A percentile compares a stretch with the other conserved stretches of the same genome.
Evolutionary conservation across 2,113 vertebrate genomes (phyloP).

Genomic region (Hystrix cristata): DNA sequence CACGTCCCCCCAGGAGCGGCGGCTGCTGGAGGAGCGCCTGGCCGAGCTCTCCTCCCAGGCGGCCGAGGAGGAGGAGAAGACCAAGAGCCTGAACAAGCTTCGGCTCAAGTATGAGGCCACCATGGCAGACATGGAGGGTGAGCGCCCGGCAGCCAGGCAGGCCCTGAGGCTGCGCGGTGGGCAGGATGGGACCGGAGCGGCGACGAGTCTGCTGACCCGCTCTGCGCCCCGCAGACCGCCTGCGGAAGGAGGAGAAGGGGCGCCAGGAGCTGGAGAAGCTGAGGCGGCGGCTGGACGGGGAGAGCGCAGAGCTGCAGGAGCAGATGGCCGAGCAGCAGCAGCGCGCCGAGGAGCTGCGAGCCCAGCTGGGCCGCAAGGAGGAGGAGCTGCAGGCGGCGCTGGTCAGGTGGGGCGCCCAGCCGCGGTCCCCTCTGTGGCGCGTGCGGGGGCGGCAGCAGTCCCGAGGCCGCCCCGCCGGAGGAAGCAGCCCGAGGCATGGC

Average conservation of each 20-base stretch:
- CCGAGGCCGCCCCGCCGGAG: rapidly evolving
- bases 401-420: slow-evolving; percentile 86
- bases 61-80: slow-evolving; percentile 95
- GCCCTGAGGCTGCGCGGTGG: neutral
- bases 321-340: slow-evolving; percentile 93
- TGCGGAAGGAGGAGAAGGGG: slow-evolving; percentile 95
- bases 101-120: slow-evolving; percentile 95
- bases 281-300: slow-evolving; percentile 93
- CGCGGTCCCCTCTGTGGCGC: neutral
- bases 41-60: slow-evolving; percentile 92
- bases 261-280: slow-evolving; percentile 95
- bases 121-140: slow-evolving; percentile 94
- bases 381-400: slow-evolving; percentile 93
- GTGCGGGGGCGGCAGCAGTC: neutral
- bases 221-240: slow-evolving; percentile 88
- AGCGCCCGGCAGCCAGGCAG: neutral
- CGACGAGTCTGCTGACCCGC: too few species aligned
- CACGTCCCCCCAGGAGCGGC: slow-evolving; percentile 90
- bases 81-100: slow-evolving; percentile 94
- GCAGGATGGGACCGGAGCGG: neutral
- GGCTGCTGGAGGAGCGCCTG: slow-evolving; percentile 93
- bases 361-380: slow-evolving; percentile 92
- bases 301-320: slow-evolving; percentile 93
- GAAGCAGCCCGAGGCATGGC: neutral
- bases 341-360: slow-evolving; percentile 90